Base-by-base conservation (phyloP, 2,888 invertebrate species). In the Lepidochrysops patricia region DNA sequence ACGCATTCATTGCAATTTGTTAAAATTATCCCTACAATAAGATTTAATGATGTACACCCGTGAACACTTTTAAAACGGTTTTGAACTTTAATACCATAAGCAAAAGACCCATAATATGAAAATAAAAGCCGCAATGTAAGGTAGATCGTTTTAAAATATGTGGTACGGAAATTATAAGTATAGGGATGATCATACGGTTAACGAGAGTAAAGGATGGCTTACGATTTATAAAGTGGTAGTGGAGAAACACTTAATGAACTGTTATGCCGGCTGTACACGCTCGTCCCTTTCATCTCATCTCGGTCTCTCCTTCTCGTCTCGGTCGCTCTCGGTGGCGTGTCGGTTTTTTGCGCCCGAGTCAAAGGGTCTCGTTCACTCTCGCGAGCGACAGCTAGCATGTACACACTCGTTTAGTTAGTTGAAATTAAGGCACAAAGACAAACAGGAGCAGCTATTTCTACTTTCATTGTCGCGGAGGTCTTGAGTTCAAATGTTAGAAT, bases 1-100 rank as follows among this genome's bases (percentile, higher is more conserved):
- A 19, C 13, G 32, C 52, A 50, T 50, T 58, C 32, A 49, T 50
- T 23, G 50, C 58, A 34, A 58, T 35, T 50, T 34, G 58, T 58
- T 52, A 48, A 9, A 34, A 34, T 32, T 50, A 58, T 35, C 52
- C 58, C 34, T 50, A 13, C 15, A 32, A 57, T 29, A 7, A 27
- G 29, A 37, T 57, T 37, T 15, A 34, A 52, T 25, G 26, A 12
- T 34, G 35, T 13, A 25, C 26, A 9, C 2, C 4, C 23, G 19
- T 43, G 9, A 9, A 29, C 29, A 6, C 19, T 9, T 12, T 19
- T 19, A 19, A 15, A 9, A 29, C 29, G 7, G 23, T 9, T 12
- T 19, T 19, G 13, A 9, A 12, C 23, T 13, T 12, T 23, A 43
- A 19, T 4, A 4, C 23, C 19, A 19, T 43, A 9, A 19, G 9